Percentiles rank a stretch among this genome's conserved stretches.
These are phyloP conservation scores for Trichonephila clavipes DNA, from an alignment of 1,140 invertebrate genomes.

Conservation along the genomic window DNA sequence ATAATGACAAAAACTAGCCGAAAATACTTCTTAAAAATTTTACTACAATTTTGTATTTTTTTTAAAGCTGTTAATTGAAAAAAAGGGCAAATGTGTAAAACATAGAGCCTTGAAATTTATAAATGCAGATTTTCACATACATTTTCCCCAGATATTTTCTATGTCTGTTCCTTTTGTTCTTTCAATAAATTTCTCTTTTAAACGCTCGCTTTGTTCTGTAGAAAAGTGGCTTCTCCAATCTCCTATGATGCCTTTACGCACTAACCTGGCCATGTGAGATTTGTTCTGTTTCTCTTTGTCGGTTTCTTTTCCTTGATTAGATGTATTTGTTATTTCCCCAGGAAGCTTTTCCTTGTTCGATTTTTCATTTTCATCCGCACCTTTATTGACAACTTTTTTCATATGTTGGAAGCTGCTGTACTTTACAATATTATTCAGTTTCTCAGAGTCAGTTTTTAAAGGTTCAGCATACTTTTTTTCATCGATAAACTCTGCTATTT, in stretches of 20 bases:
- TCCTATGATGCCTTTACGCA: conserved; percentile 80
- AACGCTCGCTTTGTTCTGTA: conserved; percentile 79
- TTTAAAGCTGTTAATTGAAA: too few relatives aligned
- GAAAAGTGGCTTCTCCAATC: conserved; percentile 82
- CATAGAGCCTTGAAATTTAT: background rate
- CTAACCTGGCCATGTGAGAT: conserved; percentile 76
- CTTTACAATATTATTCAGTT: conserved; percentile 44
- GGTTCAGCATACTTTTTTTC: conserved; percentile 27
- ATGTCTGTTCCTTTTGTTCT: conserved; percentile 20
- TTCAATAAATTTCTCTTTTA: conserved; percentile 79
- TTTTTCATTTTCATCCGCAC: background rate
- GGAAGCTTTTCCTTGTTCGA: background rate
- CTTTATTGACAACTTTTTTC: conserved; percentile 21
- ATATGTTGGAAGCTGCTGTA: conserved; percentile 63
- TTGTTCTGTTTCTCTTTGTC: background rate
- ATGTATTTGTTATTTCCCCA: background rate
- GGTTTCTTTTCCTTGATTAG: background rate
- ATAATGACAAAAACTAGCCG: too few relatives aligned
- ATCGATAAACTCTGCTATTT: conserved; percentile 82
- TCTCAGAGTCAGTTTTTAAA: background rate
- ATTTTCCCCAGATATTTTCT: background rate
- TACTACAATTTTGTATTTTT: too few relatives aligned
- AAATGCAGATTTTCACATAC: background rate
- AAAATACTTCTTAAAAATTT: too few relatives aligned
- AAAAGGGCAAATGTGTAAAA: too few relatives aligned